Base-by-base conservation (phyloP, 2,797 vertebrate genomes). In the Rhodeus uyekii region DNA sequence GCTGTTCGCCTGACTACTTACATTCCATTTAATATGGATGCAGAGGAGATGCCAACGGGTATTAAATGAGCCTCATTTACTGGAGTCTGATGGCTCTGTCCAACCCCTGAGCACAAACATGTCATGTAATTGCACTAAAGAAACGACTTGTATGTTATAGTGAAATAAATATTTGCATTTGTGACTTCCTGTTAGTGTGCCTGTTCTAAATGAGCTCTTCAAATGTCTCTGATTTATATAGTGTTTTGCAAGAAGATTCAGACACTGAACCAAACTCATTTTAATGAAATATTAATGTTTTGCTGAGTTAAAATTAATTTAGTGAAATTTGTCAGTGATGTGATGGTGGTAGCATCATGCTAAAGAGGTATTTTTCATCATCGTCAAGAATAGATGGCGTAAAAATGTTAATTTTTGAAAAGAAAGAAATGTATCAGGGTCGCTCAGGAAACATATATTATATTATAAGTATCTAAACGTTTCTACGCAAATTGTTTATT, bases 61-160 rank as follows among this genome's bases (percentile, higher is more conserved):
- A 60, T 76, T 50, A 76, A 82, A 76, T 38, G 73, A 82, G 73
- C 5, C 81, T 82, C 50, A 68, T 82, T 82, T 82, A 82, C 63
- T 60, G 19, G 13, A 68, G 73, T 42, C 81, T 60, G 74, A 82
- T 48, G 24, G 73, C 39, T 76, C 81, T 76, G 50, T 76, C 50
- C 50, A 46, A 68, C 63, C 73, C 38, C 81, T 69, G 38, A 60
- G 71, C 34, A 75, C 71, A 81, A 81, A 76, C 73, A 69, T 69
- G 64, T 60, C 63, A 82, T 76, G 73, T 76, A 36, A 60, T 76
- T 82, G 44, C 50, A 60, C 29, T 60, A 44, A 36, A 71, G 55
- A 29, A 71, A 80, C 53, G 29, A 72, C 63, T 68, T 75, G 50
- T 58, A 67, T 76, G 61, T 68, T 58, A 13, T 76, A 65, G 38